Evolutionary conservation across 2,113 vertebrate species (phyloP).

Genomic region (Poeciliopsis prolifica): DNA sequence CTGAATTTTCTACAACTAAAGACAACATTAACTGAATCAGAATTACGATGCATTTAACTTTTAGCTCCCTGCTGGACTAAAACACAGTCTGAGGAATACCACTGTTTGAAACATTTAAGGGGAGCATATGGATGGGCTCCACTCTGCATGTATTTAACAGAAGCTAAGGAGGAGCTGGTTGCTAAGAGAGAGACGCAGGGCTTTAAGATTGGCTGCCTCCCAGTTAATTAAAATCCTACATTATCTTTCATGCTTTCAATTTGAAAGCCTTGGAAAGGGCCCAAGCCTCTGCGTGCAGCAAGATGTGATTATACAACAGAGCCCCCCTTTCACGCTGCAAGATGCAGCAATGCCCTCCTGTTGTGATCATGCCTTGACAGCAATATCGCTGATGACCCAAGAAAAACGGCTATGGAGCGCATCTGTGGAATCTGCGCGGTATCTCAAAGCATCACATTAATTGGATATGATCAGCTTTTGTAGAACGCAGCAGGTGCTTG

Average conservation of each 20-base stretch:
- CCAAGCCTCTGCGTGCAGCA: constrained; percentile 64
- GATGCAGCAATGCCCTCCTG: constrained; percentile 53
- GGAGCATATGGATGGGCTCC: constrained; percentile 55
- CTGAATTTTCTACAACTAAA: neutral
- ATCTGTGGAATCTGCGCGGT: constrained; percentile 28
- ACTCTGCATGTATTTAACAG: constrained; percentile 56
- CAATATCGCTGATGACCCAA: constrained; percentile 29
- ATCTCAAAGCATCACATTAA: constrained; percentile 52
- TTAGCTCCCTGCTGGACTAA: constrained; percentile 19
- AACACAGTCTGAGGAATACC: constrained; percentile 18
- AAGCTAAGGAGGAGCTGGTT: constrained; percentile 70
- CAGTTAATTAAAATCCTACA: constrained; percentile 77
- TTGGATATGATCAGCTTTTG: constrained; percentile 48
- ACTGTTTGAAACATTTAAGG: constrained; percentile 44
- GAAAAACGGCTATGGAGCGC: constrained; percentile 4
- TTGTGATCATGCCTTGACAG: constrained; percentile 36
- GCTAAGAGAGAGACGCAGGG: constrained; percentile 67
- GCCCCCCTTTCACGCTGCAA: constrained; percentile 36
- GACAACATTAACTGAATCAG: constrained; percentile 8
- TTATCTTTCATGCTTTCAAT: constrained; percentile 80
- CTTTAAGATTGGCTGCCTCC: constrained; percentile 67
- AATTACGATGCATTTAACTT: constrained; percentile 11
- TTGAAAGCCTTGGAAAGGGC: constrained; percentile 66
- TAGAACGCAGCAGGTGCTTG: constrained; percentile 52
- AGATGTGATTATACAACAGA: constrained; percentile 62